Base-by-base conservation (phyloP, 2,113 vertebrate species). In the Ailurus styani region DNA sequence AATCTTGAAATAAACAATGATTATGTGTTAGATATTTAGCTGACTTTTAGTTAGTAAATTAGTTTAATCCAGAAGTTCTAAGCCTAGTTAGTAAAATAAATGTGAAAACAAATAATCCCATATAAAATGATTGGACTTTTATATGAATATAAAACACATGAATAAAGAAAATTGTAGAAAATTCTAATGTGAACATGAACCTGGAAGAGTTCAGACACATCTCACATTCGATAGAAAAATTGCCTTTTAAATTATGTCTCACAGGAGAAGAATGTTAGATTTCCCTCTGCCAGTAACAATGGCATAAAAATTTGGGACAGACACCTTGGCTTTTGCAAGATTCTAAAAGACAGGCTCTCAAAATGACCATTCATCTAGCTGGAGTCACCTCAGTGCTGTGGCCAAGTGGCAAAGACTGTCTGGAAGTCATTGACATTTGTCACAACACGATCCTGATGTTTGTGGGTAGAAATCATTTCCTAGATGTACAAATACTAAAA, bases 171-270 rank as follows among this genome's bases (percentile, higher is more conserved):
- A 52, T 18, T 29, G 6, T 18, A 40, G 47, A 70, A 34, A 62
- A 34, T 7, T 0, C 11, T 2, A 66, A 27, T 3, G 1, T 40
- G 12, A 23, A 73, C 12, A 2, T 8, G 34, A 79, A 31, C 8
- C 29, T 85, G 9, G 13, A 25, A 17, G 50, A 91, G 12, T 72
- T 97, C 5, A 78, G 21, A 47, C 89, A 37, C 23, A 45, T 37
- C 82, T 77, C 42, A 70, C 14, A 47, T 54, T 81, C 72, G 45
- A 60, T 45, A 66, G 17, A 45, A 64, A 81, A 82, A 66, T 52
- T 25, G 52, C 13, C 3, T 66, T 52, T 79, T 66, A 50, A 81
- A 92, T 60, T 66, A 60, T 5, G 1, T 84, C 21, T 64, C 64
- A 0, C 4, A 84, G 7, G 7, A 89, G n/a, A 3, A 81, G 21